Percentiles rank a stretch among this genome's conserved stretches.
Conservation (phyloP, 2,797 vertebrate genomes). For the Lateolabrax maculatus region DNA sequence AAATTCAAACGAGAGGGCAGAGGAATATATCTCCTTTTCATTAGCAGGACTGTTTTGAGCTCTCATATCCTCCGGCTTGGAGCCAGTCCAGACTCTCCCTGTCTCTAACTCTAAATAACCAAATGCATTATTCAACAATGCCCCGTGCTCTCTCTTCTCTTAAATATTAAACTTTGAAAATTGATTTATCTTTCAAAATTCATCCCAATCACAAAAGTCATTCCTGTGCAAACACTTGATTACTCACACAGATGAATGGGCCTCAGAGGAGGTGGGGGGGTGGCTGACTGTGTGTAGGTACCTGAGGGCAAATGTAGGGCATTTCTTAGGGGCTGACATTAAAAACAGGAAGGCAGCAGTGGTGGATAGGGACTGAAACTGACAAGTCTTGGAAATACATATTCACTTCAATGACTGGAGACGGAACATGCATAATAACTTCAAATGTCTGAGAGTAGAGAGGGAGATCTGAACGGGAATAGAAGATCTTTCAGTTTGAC, state of each 20-base stretch:
- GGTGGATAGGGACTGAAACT: constrained; percentile 12
- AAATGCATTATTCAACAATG: constrained; percentile 78
- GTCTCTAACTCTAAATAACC: constrained; percentile 75
- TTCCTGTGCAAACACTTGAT: constrained; percentile 73
- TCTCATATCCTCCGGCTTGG: constrained; percentile 68
- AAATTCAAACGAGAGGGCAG: constrained; percentile 68
- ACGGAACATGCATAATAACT: constrained; percentile 19
- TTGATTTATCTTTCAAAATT: constrained; percentile 76
- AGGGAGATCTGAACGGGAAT: constrained; percentile 14
- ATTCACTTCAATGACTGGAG: constrained; percentile 34
- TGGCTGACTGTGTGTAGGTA: constrained; percentile 13
- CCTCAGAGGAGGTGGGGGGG: constrained; percentile 18
- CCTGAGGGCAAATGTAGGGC: constrained; percentile 60
- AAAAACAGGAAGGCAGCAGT: constrained; percentile 37
- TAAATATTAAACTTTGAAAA: constrained; percentile 82
- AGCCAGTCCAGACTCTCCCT: constrained; percentile 62
- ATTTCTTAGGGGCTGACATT: constrained; percentile 46
- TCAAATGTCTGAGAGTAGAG: constrained; percentile 19
- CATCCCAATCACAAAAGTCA: constrained; percentile 70
- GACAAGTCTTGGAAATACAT: constrained; percentile 44
- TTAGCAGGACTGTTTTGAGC: constrained; percentile 69
- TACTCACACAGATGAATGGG: constrained; percentile 63
- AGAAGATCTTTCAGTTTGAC: constrained; percentile 13
- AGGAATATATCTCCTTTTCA: constrained; percentile 75
- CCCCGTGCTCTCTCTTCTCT: constrained; percentile 55